These are phyloP conservation scores for Apis cerana DNA, from an alignment of 1,140 invertebrate species.

Conservation along the genomic window DNA sequence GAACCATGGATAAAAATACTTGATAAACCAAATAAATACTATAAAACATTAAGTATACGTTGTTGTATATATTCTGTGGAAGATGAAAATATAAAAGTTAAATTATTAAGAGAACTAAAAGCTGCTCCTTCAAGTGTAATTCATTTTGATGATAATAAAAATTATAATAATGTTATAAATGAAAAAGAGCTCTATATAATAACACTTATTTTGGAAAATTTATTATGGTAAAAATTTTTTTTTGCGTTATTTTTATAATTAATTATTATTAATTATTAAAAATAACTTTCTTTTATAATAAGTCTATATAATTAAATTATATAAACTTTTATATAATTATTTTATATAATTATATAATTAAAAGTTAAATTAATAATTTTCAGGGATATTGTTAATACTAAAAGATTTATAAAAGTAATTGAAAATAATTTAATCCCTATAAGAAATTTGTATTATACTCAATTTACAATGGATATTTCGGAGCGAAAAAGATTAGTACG, in stretches of 20 bases:
- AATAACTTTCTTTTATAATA: not conserved
- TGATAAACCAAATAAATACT: constrained; percentile 60
- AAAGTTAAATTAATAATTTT: constrained; percentile 27
- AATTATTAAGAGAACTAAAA: constrained; percentile 59
- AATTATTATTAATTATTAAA: not conserved
- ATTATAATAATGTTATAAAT: not conserved
- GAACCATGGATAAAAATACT: constrained; percentile 50
- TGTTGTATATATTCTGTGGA: constrained; percentile 51
- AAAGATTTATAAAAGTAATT: constrained; percentile 50
- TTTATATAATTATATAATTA: no score
- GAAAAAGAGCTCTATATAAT: constrained; percentile 39
- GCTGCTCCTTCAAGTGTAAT: constrained; percentile 46
- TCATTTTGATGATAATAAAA: constrained; percentile 23
- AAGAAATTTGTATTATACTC: constrained; percentile 65
- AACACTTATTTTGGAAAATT: constrained; percentile 65
- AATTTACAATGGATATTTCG: constrained; percentile 52
- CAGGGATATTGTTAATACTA: constrained; percentile 71
- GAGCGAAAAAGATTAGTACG: constrained; percentile 54
- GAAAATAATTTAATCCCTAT: constrained; percentile 35
- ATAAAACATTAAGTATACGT: constrained; percentile 60
- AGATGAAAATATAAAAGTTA: constrained; percentile 48
- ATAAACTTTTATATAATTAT: no score
- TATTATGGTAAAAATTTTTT: constrained; percentile 65
- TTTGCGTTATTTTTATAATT: not conserved
- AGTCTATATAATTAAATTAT: constrained; percentile 1